phyloP scores from a whole-genome alignment of 2,888 invertebrate genomes.

The Spialia ferax region DNA sequence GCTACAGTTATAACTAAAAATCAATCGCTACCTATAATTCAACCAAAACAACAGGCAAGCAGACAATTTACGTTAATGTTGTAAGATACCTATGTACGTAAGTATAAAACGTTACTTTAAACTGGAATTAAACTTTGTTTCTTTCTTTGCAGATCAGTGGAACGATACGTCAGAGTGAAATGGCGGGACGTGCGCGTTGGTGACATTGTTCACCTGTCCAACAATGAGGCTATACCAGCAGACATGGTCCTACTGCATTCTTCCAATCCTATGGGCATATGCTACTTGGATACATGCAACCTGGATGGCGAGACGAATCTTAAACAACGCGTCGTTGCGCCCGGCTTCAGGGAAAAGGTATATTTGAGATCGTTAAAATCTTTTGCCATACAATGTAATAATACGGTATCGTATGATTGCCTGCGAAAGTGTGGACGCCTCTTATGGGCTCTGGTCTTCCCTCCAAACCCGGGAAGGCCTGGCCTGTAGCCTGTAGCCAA shows the following conservation, averaged over 20 bases:
- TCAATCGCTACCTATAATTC: too few relatives aligned
- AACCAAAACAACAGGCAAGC: too few relatives aligned
- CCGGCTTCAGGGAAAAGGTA: slow-evolving; percentile 91
- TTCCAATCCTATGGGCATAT: slow-evolving; percentile 95
- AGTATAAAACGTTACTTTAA: too few relatives aligned
- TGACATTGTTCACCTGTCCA: slow-evolving; percentile 97
- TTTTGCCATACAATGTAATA: too few relatives aligned
- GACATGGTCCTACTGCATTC: slow-evolving; percentile 96
- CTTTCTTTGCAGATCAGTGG: slow-evolving; percentile 88
- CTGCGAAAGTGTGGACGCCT: too few relatives aligned
- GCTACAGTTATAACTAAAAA: too few relatives aligned
- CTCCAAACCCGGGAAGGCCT: too few relatives aligned
- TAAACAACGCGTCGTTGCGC: slow-evolving; percentile 95
- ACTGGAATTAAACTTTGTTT: slow-evolving; percentile 26
- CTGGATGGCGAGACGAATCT: slow-evolving; percentile 98
- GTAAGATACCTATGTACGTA: too few relatives aligned
- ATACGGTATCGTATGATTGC: too few relatives aligned
- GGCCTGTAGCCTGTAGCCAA: too few relatives aligned
- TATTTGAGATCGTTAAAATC: too few relatives aligned
- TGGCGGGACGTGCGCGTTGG: slow-evolving; percentile 98
- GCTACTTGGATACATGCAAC: slow-evolving; percentile 98
- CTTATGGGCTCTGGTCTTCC: too few relatives aligned
- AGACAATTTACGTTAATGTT: background rate
- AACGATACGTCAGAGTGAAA: slow-evolving; percentile 93
- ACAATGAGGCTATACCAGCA: slow-evolving; percentile 98